Conservation (phyloP, 2,888 invertebrate genomes). For the Phrixothrix hirtus region DNA sequence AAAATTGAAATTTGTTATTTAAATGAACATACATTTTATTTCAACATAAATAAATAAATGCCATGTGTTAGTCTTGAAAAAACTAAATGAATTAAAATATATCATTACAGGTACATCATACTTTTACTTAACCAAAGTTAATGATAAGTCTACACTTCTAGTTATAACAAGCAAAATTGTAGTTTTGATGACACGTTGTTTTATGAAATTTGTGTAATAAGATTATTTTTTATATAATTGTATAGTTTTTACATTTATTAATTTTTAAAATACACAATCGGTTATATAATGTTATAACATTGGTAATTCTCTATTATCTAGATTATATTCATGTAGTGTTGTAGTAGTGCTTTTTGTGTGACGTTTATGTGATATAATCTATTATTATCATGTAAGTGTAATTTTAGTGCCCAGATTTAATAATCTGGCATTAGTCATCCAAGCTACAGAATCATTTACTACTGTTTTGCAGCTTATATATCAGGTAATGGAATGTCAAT, state of each 20-base stretch:
- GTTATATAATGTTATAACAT: conserved; percentile 46
- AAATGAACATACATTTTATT: too few species aligned
- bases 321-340: conserved; percentile 52
- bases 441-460: conserved; percentile 31
- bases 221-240: conserved; percentile 51
- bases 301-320: conserved; percentile 50
- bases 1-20: too few species aligned
- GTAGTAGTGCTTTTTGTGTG: conserved; percentile 59
- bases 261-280: conserved; percentile 43
- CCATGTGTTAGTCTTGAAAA: too few species aligned
- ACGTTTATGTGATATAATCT: conserved; percentile 59
- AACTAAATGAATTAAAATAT: too few species aligned
- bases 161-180: conserved; percentile 42
- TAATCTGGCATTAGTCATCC: conserved; percentile 33
- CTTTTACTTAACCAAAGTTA: conserved; percentile 52
- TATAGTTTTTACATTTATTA: conserved; percentile 51
- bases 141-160: conserved; percentile 41
- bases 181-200: conserved; percentile 41
- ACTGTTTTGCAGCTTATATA: conserved; percentile 12
- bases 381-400: conserved; percentile 42
- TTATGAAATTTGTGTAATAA: conserved; percentile 47
- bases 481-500: conserved; percentile 33
- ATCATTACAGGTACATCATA: conserved; percentile 47
- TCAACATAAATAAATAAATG: too few species aligned
- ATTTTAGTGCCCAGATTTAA: conserved; percentile 37